Evolutionary conservation across 2,888 invertebrate species (phyloP), one percentile per base, ranked within the genome.

Genomic region (Lutraria lutraria): DNA sequence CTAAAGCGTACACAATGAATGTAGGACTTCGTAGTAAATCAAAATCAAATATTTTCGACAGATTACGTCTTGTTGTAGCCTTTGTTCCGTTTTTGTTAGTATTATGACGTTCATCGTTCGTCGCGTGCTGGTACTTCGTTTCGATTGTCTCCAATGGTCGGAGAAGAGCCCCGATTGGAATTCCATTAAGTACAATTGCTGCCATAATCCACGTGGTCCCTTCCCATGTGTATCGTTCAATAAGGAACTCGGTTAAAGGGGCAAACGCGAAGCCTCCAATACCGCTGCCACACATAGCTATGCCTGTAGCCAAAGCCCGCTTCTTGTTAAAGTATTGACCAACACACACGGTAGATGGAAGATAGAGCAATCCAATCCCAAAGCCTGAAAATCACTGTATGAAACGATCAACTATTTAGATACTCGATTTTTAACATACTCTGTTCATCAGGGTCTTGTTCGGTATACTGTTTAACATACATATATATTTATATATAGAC

Each of bases 241-340:
- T 97, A 13, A 99, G 97, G 2, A 95, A 92, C 31, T 97, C 81
- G 98, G 98, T 98, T 13, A 99, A 96, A 0, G 98, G 98, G 0
- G 98, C 98, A 95, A 99, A 98, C 0, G 98, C 96, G 95, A 99
- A 98, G 13, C 98, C 98, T 19, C 99, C 99, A n/a, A 99, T 98
- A 21, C 99, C 99, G 0, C 99, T 99, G 34, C 99, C 99, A 96
- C 99, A 99, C 15, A 99, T 98, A 0, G 99, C 98, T 83, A 99
- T 98, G 3, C 99, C 99, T 0, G 99, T 99, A 0, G 99, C 99
- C 84, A 99, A 97, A 0, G 99, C 99, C 87, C 99, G 97, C 98
- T 98, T 98, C 96, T 98, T 98, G 97, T 99, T 99, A 97, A 99
- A 99, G 97, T 99, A 99, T 97, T 99, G 99, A 25, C 99, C 99